Evolutionary conservation across 2,113 vertebrate species (phyloP).

Genomic region (Lethenteron camtschaticum): DNA sequence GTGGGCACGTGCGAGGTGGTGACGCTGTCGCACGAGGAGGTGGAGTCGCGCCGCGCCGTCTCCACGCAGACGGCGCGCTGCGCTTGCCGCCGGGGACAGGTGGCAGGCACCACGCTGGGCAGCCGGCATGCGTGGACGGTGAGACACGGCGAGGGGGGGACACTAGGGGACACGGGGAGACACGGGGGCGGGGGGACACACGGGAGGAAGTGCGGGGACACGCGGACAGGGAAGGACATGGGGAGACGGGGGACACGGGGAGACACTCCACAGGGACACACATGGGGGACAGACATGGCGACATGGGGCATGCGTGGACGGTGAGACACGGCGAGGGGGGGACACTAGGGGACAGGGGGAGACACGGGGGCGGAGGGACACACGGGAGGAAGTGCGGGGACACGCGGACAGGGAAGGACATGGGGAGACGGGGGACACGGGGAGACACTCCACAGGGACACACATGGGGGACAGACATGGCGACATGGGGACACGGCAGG

Average conservation of each 20-base stretch:
- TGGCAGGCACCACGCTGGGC: constrained; percentile 42
- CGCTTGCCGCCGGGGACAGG: constrained; percentile 43
- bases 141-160: constrained; percentile 6
- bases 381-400: no score
- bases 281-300: neutral
- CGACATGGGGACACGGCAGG: no score
- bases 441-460: no score
- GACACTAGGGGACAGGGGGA: no score
- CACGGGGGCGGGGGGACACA: no score
- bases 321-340: no score
- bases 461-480: no score
- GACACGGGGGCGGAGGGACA: no score
- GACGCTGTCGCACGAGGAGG: constrained; percentile 48
- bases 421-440: no score
- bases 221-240: constrained; percentile 15
- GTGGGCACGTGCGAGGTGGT: constrained; percentile 48
- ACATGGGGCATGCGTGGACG: no score
- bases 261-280: neutral
- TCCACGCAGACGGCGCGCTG: constrained; percentile 47
- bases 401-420: no score
- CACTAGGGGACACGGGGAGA: neutral
- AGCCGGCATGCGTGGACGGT: constrained; percentile 47
- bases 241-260: constrained; percentile 19
- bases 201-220: no score
- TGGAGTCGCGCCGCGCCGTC: constrained; percentile 38